Percentiles rank a stretch among this genome's conserved stretches.
Evolutionary conservation across 2,797 vertebrate genomes (phyloP).

Genomic region (Danio albolineatus): DNA sequence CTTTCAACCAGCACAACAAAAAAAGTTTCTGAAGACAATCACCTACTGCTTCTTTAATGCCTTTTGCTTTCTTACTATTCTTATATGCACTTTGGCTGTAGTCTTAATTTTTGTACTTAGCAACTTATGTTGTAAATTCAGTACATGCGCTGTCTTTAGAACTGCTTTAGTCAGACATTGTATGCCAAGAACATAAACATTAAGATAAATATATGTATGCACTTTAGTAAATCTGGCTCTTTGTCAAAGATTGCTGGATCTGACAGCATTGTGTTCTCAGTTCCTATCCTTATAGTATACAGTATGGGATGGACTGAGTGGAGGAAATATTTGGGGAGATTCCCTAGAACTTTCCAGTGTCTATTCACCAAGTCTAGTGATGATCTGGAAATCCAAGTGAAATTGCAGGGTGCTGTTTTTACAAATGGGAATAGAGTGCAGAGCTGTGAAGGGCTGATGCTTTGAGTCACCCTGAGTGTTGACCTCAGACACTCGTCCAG

Average conservation of each 20-base stretch:
- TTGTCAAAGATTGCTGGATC: slow-evolving; percentile 38
- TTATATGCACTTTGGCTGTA: neutral
- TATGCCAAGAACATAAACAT: slow-evolving; percentile 37
- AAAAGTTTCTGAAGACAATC: no score
- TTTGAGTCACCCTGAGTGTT: neutral
- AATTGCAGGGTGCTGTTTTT: slow-evolving; percentile 24
- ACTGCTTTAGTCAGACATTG: slow-evolving; percentile 24
- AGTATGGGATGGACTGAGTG: slow-evolving; percentile 17
- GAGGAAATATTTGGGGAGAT: slow-evolving; percentile 38
- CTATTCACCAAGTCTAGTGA: slow-evolving; percentile 8
- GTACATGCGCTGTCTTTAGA: slow-evolving; percentile 16
- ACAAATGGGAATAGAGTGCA: slow-evolving; percentile 10
- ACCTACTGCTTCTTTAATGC: no score
- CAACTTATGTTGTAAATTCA: slow-evolving; percentile 15
- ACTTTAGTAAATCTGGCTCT: slow-evolving; percentile 8
- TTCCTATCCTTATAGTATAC: neutral
- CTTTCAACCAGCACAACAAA: no score
- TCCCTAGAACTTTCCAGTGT: slow-evolving; percentile 23
- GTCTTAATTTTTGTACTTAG: slow-evolving; percentile 28
- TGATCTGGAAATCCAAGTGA: slow-evolving; percentile 31
- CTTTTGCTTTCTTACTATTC: neutral
- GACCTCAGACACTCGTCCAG: slow-evolving; percentile 38
- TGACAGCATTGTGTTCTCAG: slow-evolving; percentile 32
- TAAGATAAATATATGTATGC: slow-evolving; percentile 23
- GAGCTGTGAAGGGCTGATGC: slow-evolving; percentile 22